Evolutionary conservation across 2,888 invertebrate genomes (phyloP), one percentile per base, ranked within the genome.

Genomic region (Andrena trimmerana): DNA sequence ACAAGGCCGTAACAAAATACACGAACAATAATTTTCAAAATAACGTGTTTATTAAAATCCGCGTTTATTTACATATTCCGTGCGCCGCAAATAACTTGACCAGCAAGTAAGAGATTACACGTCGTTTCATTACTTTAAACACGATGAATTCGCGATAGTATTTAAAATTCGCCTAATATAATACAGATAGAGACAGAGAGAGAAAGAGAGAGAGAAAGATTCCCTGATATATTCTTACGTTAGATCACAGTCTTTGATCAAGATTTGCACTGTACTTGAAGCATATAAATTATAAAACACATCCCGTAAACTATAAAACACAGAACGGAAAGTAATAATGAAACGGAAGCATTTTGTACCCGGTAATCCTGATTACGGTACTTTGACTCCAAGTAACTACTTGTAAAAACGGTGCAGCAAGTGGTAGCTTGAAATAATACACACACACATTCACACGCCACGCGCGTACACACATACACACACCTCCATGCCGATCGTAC

Each of bases 31-130:
- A 75, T 75, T 78, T 83, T 75, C 48, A 85, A 83, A 84, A 84
- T 86, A 69, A 73, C 48, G 52, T n/a, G 33, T 86, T 86, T 84
- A 84, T 86, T 86, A 70, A 81, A 80, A 80, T 42, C 52, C 48
- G 67, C 68, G 52, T 62, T n/a, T 52, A 31, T 70, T 73, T 74
- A 16, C 48, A 62, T 50, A 62, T 62, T 54, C 63, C 29, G 29
- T 57, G 59, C 52, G 31, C 60, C 52, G 31, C 81, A 83, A 84
- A 72, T 74, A 87, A 86, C 90, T 90, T 84, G 90, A 83, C 89
- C 90, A 89, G 90, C 90, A 89, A 90, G 90, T 89, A 67, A 60
- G 4, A 24, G n/a, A 52, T 76, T 62, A 67, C 81, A 63, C 57
- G 29, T 31, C 48, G 20, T 5, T 27, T 29, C n/a, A 16, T 50